Base-by-base conservation (phyloP, 1,140 invertebrate genomes). In the Rhyacophila brunnea region DNA sequence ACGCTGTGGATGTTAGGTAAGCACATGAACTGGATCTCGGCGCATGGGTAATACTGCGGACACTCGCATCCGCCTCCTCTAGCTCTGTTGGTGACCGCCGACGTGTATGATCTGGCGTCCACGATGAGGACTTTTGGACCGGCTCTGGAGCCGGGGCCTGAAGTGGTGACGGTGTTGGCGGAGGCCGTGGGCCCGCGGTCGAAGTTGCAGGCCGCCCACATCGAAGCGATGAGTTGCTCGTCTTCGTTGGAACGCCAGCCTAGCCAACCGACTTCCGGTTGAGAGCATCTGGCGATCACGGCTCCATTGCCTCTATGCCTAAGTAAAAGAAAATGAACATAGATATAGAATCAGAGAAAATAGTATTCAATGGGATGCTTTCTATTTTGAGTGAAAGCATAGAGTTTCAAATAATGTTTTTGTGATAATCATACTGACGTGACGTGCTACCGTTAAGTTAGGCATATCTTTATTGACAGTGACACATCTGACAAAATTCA, bases 21-120 rank as follows among this genome's bases (percentile, higher is more conserved):
- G 74, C 91, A 92, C 95, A 98, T 98, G 72, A 97, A 99, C 71
- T 95, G 87, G 54, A 98, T 95, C 75, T 98, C 95, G 69, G 93
- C 92, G 68, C 85, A 87, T 0, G 89, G 87, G 80, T 98, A 98
- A 82, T 96, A 96, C 74, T 94, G 91, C n/a, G 88, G 85, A 74
- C 91, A 96, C 75, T 99, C 96, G 74, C 90, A 95, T 17, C 96
- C 96, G 45, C 96, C 96, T 23, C 96, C 95, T 57, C 95, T 88
- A 1, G 94, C 94, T 61, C 95, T 79, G 81, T 98, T 99, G 11
- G 93, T 95, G 32, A 97, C 89, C 1, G 96, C 96, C 0, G 94
- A 94, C 34, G 94, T 87, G 74, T 97, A 98, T 1, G 93, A 96
- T 40, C 96, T 83, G 9, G 95, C 95, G 80, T 99, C 96, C 62